Evolutionary conservation across 2,888 invertebrate genomes (phyloP).

Genomic region (Atherix ibis): DNA sequence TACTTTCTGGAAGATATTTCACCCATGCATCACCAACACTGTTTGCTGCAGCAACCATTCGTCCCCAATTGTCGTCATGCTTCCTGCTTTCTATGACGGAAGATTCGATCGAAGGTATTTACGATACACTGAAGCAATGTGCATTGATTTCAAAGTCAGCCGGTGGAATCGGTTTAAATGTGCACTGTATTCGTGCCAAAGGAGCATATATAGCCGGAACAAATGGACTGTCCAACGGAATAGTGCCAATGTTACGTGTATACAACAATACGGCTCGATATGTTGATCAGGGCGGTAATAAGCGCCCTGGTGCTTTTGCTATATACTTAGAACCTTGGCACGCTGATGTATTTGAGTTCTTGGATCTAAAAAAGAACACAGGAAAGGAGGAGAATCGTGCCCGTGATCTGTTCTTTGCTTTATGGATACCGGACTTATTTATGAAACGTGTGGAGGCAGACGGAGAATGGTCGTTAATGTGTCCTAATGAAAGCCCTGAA

Average conservation of each 20-base stretch:
- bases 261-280: conserved; percentile 93
- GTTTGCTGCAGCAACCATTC: conserved; percentile 83
- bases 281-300: conserved; percentile 96
- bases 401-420: conserved; percentile 86
- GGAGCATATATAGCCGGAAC: conserved; percentile 89
- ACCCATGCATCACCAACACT: conserved; percentile 97
- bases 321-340: conserved; percentile 99
- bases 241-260: conserved; percentile 90
- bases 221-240: conserved; percentile 85
- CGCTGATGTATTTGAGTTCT: conserved; percentile 87
- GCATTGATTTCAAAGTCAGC: conserved; percentile 93
- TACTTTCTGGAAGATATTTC: conserved; percentile 87
- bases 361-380: conserved; percentile 89
- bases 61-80: conserved; percentile 89
- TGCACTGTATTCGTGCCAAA: conserved; percentile 86
- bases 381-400: conserved; percentile 90
- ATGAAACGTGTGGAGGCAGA: conserved; percentile 85
- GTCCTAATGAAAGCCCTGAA: conserved; percentile 85
- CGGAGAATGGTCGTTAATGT: conserved; percentile 89
- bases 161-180: conserved; percentile 92
- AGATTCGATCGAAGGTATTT: conserved; percentile 93
- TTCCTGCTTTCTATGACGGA: conserved; percentile 87
- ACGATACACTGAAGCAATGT: conserved; percentile 79
- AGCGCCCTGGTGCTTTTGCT: conserved; percentile 94
- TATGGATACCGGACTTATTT: conserved; percentile 98